Evolutionary conservation across 1,140 invertebrate species (phyloP).

Genomic region (Dufourea novaeangliae): DNA sequence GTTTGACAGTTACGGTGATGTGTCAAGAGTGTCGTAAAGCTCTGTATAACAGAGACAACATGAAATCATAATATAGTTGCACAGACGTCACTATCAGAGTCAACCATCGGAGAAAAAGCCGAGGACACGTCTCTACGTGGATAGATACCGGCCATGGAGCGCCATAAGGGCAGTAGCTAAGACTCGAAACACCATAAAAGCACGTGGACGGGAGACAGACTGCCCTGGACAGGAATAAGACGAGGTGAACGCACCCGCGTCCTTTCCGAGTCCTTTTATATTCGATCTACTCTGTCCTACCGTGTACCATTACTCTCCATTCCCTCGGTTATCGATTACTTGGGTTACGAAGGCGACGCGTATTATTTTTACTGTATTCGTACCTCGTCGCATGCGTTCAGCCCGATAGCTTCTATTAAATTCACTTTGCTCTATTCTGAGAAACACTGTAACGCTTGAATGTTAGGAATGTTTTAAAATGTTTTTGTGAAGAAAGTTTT

Average conservation of each 20-base stretch:
- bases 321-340: conserved; percentile 56
- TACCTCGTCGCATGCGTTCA: not conserved
- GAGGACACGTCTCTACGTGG: not conserved
- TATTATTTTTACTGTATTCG: conserved; percentile 17
- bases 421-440: not conserved
- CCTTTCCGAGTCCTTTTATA: conserved; percentile 51
- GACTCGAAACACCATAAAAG: conserved; percentile 41
- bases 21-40: not conserved
- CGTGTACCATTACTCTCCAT: conserved; percentile 41
- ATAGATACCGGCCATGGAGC: conserved; percentile 1
- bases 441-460: not conserved
- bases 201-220: conserved; percentile 20
- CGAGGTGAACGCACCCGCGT: conserved; percentile 50
- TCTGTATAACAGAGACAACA: too few species aligned
- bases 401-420: not conserved
- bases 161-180: conserved; percentile 18
- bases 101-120: not conserved
- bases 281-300: conserved; percentile 14
- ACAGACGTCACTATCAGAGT: not conserved
- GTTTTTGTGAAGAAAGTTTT: too few species aligned
- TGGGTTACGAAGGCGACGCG: conserved; percentile 14
- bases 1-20: not conserved
- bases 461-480: not conserved
- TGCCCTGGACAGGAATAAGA: conserved; percentile 8
- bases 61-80: not conserved